Conservation (phyloP, 2,888 invertebrate genomes). For the Girardia tigrina region DNA sequence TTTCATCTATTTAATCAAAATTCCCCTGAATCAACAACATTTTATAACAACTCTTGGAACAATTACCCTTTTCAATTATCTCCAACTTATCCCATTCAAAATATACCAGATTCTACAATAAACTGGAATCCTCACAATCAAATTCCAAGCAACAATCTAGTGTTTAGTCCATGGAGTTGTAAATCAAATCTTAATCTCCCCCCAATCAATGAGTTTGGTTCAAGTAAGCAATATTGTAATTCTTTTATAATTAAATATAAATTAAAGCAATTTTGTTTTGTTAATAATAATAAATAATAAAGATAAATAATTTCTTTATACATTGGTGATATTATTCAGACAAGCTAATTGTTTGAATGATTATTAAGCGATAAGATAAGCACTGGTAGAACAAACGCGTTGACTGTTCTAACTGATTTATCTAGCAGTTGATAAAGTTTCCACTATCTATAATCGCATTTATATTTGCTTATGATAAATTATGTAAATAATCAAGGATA, state of each 20-base stretch:
- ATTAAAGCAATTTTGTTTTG: background rate
- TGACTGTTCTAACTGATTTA: slow-evolving; percentile 12
- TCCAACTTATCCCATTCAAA: slow-evolving; percentile 6
- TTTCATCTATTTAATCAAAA: slow-evolving; percentile 13
- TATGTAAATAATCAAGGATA: slow-evolving; percentile 23
- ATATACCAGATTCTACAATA: slow-evolving; percentile 11
- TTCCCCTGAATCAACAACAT: slow-evolving; percentile 9
- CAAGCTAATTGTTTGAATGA: slow-evolving; percentile 23
- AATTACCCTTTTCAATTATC: slow-evolving; percentile 5
- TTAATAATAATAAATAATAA: background rate
- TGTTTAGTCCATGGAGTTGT: background rate
- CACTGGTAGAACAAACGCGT: slow-evolving; percentile 14
- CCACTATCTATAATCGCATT: slow-evolving; percentile 16
- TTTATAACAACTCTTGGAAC: slow-evolving; percentile 11
- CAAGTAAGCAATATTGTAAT: slow-evolving; percentile 6
- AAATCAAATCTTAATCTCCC: slow-evolving; percentile 3
- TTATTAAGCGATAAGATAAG: slow-evolving; percentile 20
- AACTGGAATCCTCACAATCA: background rate
- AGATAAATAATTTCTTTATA: slow-evolving; percentile 18
- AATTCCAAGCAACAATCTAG: background rate
- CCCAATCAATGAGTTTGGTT: background rate
- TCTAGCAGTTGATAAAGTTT: slow-evolving; percentile 20
- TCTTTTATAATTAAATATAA: background rate
- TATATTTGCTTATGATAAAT: slow-evolving; percentile 23
- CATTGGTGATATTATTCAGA: slow-evolving; percentile 23